Evolutionary conservation across 2,797 vertebrate species (phyloP).

Genomic region (Centroberyx gerrardi): DNA sequence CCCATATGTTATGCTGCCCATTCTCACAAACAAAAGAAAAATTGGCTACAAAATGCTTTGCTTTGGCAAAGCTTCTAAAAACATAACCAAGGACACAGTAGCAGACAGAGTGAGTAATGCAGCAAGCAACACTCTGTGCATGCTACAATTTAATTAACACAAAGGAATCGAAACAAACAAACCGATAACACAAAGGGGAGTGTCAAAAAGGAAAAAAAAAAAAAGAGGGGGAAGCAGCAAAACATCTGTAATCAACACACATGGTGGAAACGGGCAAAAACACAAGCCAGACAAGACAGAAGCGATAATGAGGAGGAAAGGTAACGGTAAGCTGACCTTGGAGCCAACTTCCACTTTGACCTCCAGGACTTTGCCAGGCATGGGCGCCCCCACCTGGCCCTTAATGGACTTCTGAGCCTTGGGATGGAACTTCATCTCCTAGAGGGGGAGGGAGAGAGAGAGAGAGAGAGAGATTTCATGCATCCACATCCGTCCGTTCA

Average conservation of each 20-base stretch:
- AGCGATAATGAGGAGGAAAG: neutral
- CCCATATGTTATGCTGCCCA: too few relatives aligned
- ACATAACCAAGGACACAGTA: neutral
- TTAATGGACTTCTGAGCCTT: slow-evolving; percentile 94
- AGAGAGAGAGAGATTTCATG: slow-evolving; percentile 45
- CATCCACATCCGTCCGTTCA: neutral
- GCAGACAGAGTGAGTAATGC: neutral
- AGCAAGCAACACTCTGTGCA: neutral
- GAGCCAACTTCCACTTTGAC: slow-evolving; percentile 88
- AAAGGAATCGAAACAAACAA: neutral
- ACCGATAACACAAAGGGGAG: neutral
- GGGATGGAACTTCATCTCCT: slow-evolving; percentile 98
- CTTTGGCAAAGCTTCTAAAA: too few relatives aligned
- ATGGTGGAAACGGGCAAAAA: too few relatives aligned
- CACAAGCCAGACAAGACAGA: too few relatives aligned
- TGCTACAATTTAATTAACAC: neutral
- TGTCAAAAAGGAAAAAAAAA: neutral
- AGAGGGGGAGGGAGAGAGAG: slow-evolving; percentile 39
- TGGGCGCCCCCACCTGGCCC: slow-evolving; percentile 95
- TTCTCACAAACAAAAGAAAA: neutral
- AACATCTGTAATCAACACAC: too few relatives aligned
- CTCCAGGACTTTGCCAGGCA: slow-evolving; percentile 96
- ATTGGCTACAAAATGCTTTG: neutral
- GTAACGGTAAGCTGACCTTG: slow-evolving; percentile 60
- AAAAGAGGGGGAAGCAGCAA: too few relatives aligned